Base-by-base conservation (phyloP, 1,140 invertebrate species). In the Nilaparvata lugens region DNA sequence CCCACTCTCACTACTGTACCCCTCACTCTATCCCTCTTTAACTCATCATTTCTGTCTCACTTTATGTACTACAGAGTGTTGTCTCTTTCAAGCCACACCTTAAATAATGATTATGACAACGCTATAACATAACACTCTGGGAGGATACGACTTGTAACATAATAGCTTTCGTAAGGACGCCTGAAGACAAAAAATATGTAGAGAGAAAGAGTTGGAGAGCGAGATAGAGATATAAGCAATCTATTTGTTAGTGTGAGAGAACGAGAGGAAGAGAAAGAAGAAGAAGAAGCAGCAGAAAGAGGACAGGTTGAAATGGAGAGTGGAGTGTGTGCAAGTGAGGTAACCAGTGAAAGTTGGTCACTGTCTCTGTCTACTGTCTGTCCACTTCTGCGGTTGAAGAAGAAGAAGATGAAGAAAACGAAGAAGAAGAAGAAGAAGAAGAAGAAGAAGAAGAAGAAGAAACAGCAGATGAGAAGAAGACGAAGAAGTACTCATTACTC, bases 361-460 rank as follows among this genome's bases (percentile, higher is more conserved):
- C 16, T 48, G 3, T 3, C 21, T 18, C 21, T 21, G 16, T 48
- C 43, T 6, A 9, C 4, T 31, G 35, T n/a, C 16, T 48, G 3
- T 3, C 21, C 6, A 3, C 11, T 3, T 48, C 43, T 6, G 5
- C 4, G 14, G 35, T 23, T 0, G n/a, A 43, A 45, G 40, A 19
- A 24, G 45, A 58, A 16, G 42, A 58, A 24, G 52, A 43, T 2
- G 48, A 43, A 40, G 51, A 52, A 21, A 31, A 54, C 11, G 28
- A 61, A 18, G 19, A 43, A 48, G 55, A 62, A 9, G 43, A 48
- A 62, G 40, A 58, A 4, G 42, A 57, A 19, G 60, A 62, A 48
- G 54, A 45, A 23, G 42, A 58, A 43, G 23, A 59, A n/a, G 28
- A 62, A 16, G 40, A 56, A 59, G 43, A 31, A 56, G 35, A 45